Conservation (phyloP, 2,888 invertebrate genomes). For the Eupithecia vulgata region DNA sequence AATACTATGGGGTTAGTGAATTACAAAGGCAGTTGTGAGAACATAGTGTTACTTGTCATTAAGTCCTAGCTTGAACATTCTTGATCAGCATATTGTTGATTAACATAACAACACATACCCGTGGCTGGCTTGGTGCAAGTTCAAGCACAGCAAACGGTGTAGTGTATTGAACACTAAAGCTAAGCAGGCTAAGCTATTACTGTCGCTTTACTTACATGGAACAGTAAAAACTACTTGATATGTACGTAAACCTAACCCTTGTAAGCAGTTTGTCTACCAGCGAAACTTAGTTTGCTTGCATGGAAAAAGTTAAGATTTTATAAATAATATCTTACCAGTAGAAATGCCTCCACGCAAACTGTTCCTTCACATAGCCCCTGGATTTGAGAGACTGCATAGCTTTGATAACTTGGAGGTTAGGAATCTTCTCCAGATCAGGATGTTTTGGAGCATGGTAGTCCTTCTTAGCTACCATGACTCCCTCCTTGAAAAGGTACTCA, state of each 20-base stretch:
- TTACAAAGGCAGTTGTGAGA: background rate
- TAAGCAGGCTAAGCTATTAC: background rate
- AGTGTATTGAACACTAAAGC: background rate
- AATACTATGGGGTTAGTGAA: background rate
- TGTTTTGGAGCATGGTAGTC: conserved; percentile 99
- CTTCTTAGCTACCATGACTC: conserved; percentile 99
- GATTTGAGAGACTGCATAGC: conserved; percentile 98
- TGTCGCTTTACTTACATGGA: background rate
- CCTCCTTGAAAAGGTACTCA: conserved; percentile 99
- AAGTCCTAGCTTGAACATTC: background rate
- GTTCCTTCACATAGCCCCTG: conserved; percentile 98
- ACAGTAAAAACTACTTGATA: background rate
- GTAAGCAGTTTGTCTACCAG: background rate
- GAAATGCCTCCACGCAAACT: conserved; percentile 99
- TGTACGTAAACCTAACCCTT: background rate
- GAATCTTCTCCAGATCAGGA: conserved; percentile 96
- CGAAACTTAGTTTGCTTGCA: background rate
- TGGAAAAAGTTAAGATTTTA: background rate
- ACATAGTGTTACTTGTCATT: background rate
- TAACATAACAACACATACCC: background rate
- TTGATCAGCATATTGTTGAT: background rate
- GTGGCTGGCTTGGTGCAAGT: background rate
- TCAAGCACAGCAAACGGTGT: background rate
- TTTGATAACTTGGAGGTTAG: conserved; percentile 99
- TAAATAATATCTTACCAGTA: conserved; percentile 91